phyloP scores from a whole-genome alignment of 2,888 invertebrate species.

The Didymodactylos carnosus region DNA sequence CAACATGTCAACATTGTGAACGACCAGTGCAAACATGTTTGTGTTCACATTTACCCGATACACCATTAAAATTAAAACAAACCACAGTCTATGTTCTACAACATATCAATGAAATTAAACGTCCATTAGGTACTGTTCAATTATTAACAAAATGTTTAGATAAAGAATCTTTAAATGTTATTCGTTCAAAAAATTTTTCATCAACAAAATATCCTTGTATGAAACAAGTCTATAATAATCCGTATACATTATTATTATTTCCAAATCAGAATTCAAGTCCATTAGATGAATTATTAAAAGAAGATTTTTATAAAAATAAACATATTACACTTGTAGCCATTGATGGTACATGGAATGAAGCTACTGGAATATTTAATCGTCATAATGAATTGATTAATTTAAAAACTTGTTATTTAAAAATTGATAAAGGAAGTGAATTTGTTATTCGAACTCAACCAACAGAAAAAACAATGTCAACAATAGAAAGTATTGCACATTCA shows the following conservation, averaged over 20 bases:
- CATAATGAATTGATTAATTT: neutral
- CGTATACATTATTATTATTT: conserved; percentile 7
- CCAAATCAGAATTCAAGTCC: conserved; percentile 1
- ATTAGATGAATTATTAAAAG: conserved; percentile 1
- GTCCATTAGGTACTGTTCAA: conserved; percentile 9
- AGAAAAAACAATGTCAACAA: conserved; percentile 10
- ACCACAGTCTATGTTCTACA: conserved; percentile 10
- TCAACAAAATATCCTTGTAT: neutral
- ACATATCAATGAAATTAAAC: conserved; percentile 13
- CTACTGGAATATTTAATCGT: conserved; percentile 10
- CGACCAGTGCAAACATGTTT: conserved; percentile 11
- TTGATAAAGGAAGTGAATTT: conserved; percentile 5
- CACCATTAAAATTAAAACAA: neutral
- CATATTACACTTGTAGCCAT: conserved; percentile 6
- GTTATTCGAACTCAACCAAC: conserved; percentile 12
- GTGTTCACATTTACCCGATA: conserved; percentile 2
- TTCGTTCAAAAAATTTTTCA: conserved; percentile 2
- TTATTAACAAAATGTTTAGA: conserved; percentile 10
- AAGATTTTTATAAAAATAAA: neutral
- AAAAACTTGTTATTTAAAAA: conserved; percentile 2
- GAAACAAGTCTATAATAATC: neutral
- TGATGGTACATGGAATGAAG: conserved; percentile 14
- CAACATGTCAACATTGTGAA: neutral
- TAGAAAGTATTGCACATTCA: conserved; percentile 3
- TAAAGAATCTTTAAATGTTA: neutral